Evolutionary conservation across 2,888 invertebrate species (phyloP).

Genomic region (Cremastinae sp.): DNA sequence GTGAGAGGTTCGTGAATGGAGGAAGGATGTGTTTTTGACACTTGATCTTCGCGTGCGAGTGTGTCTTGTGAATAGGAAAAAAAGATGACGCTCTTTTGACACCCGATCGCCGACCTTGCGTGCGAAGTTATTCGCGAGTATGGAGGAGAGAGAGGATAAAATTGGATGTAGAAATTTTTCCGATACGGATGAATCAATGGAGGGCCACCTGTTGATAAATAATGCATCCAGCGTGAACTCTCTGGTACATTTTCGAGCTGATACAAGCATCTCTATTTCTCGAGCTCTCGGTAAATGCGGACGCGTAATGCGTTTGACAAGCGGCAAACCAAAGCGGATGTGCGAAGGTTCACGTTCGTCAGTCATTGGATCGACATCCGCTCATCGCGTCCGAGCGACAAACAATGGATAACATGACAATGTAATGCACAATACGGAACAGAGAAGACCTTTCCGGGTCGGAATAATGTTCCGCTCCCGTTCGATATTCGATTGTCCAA

Average conservation of each 20-base stretch:
- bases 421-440: constrained; percentile 19
- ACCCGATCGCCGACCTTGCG: too few species aligned
- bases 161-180: too few species aligned
- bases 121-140: too few species aligned
- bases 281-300: neutral
- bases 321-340: constrained; percentile 20
- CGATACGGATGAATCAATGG: too few species aligned
- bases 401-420: constrained; percentile 36
- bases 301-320: constrained; percentile 14
- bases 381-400: constrained; percentile 4
- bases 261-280: neutral
- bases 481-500: constrained; percentile 7
- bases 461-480: constrained; percentile 26
- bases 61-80: too few species aligned
- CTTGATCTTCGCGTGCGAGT: too few species aligned
- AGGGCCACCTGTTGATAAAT: constrained; percentile 17
- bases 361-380: constrained; percentile 34
- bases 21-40: too few species aligned
- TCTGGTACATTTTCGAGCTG: neutral
- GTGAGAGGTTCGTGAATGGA: too few species aligned
- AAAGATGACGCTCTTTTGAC: too few species aligned
- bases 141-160: too few species aligned
- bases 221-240: neutral
- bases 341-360: constrained; percentile 26
- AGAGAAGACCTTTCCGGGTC: constrained; percentile 10